Evolutionary conservation across 1,140 invertebrate species (phyloP).

Genomic region (Pachyrhynchus sulphureomaculatus): DNA sequence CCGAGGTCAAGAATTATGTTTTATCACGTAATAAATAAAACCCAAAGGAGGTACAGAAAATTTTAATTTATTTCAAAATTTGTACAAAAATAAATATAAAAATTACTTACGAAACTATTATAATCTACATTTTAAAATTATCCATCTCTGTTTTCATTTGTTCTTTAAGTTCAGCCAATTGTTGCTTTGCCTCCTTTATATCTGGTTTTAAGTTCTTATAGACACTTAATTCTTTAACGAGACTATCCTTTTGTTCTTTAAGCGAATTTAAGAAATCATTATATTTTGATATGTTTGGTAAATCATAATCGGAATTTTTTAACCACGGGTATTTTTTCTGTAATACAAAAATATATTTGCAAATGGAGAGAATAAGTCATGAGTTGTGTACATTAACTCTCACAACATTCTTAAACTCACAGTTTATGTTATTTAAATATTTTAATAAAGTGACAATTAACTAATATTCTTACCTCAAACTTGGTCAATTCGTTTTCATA

Average conservation of each 20-base stretch:
- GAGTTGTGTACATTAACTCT: no score
- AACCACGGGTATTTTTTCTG: conserved; percentile 47
- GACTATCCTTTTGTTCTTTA: conserved; percentile 35
- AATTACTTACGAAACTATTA: neutral
- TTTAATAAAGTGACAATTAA: neutral
- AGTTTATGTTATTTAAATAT: neutral
- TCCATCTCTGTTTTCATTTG: conserved; percentile 6
- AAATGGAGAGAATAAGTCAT: no score
- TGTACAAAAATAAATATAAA: conserved; percentile 1
- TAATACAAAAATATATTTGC: conserved; percentile 24
- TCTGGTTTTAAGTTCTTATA: conserved; percentile 43
- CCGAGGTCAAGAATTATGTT: no score
- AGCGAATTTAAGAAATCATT: conserved; percentile 33
- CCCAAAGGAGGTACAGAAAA: no score
- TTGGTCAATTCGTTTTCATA: conserved; percentile 44
- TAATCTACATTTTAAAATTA: neutral
- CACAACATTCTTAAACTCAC: no score
- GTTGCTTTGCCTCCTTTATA: conserved; percentile 40
- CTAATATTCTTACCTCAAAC: conserved; percentile 36
- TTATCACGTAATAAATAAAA: neutral
- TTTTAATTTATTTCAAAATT: neutral
- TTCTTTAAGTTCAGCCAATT: conserved; percentile 35
- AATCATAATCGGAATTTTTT: conserved; percentile 37
- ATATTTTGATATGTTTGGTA: conserved; percentile 37
- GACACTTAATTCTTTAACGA: conserved; percentile 35